Evolutionary conservation across 1,140 invertebrate species (phyloP).

Genomic region (Trypoxylus dichotomus): DNA sequence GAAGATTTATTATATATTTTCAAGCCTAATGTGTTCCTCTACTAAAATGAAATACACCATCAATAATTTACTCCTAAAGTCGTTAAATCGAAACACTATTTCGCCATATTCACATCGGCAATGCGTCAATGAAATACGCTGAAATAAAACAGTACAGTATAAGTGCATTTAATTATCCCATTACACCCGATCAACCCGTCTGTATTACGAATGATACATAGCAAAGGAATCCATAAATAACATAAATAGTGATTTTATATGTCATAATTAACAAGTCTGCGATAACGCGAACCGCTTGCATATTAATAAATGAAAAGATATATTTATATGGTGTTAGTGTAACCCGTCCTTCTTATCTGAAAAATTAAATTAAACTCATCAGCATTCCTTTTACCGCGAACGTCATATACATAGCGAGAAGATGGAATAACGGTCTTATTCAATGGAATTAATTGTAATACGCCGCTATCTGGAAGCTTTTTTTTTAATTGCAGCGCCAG

Average conservation of each 20-base stretch:
- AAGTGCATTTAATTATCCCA: not conserved
- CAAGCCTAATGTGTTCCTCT: too few relatives aligned
- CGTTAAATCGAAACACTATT: too few relatives aligned
- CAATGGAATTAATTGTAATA: slow-evolving; percentile 8
- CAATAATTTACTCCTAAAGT: too few relatives aligned
- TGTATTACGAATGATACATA: not conserved
- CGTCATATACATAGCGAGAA: not conserved
- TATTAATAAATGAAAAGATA: not conserved
- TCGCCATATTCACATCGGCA: too few relatives aligned
- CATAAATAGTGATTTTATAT: not conserved
- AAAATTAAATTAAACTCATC: slow-evolving; percentile 8
- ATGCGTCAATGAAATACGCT: too few relatives aligned
- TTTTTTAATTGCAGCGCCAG: too few relatives aligned
- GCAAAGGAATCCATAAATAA: not conserved
- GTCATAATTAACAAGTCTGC: not conserved
- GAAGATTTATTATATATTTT: too few relatives aligned
- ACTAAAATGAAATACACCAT: too few relatives aligned
- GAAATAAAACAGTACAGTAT: too few relatives aligned
- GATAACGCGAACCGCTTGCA: not conserved
- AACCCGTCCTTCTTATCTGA: not conserved
- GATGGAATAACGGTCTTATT: not conserved
- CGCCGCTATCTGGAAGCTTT: not conserved
- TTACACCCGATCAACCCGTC: not conserved
- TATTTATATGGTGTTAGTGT: not conserved
- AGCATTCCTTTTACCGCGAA: not conserved